Percentiles rank a stretch among this genome's conserved stretches.
These are phyloP conservation scores for Mastacembelus armatus DNA, from an alignment of 2,797 vertebrate genomes.

Conservation along the genomic window DNA sequence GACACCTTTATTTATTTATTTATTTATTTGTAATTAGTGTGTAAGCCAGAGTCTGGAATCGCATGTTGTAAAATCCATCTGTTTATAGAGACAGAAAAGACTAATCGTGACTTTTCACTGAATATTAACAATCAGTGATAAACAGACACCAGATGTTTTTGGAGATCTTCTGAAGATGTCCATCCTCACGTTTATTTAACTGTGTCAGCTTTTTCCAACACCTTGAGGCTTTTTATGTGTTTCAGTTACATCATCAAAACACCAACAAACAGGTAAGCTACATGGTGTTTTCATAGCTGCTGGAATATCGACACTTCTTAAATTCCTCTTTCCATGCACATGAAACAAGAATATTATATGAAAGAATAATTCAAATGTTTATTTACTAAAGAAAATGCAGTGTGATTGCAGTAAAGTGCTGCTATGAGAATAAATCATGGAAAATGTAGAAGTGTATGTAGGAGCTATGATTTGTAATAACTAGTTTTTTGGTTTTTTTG, in stretches of 20 bases:
- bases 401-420: no score
- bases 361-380: no score
- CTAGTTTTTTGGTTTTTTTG: no score
- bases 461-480: no score
- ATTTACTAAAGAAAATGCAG: no score
- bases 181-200: background rate
- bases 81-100: background rate
- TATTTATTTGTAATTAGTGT: background rate
- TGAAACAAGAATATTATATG: no score
- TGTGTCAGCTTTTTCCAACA: background rate
- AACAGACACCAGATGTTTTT: no score
- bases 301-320: background rate
- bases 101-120: constrained; percentile 1
- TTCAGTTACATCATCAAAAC: background rate
- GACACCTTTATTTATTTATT: background rate
- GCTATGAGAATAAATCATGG: no score
- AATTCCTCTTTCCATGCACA: background rate
- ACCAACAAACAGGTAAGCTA: background rate
- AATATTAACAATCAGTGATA: no score
- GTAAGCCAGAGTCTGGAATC: no score
- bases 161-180: background rate
- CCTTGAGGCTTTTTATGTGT: background rate
- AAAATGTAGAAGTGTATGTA: no score
- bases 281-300: background rate
- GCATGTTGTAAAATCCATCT: background rate